Percentiles rank a stretch among this genome's conserved stretches.
These are phyloP conservation scores for Malachius bipustulatus DNA, from an alignment of 2,888 invertebrate genomes.

Conservation along the genomic window DNA sequence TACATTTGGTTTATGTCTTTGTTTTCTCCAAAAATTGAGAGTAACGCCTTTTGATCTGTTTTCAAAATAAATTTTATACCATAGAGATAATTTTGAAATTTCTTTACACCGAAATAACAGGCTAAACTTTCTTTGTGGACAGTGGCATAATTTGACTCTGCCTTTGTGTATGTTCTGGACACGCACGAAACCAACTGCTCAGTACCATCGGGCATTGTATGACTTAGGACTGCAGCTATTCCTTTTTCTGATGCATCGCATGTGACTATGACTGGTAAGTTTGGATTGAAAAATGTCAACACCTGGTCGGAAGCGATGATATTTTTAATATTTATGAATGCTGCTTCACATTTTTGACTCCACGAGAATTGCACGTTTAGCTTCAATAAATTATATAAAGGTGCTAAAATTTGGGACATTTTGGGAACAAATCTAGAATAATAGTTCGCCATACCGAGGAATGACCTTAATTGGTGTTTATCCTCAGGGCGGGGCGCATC, in stretches of 20 bases:
- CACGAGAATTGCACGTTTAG: conserved; percentile 14
- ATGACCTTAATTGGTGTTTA: conserved; percentile 11
- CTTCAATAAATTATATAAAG: conserved; percentile 15
- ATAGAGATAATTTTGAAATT: conserved; percentile 3
- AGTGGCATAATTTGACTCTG: too few species aligned
- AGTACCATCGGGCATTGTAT: too few species aligned
- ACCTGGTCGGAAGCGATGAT: conserved; percentile 15
- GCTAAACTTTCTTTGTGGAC: too few species aligned
- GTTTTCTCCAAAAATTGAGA: conserved; percentile 3
- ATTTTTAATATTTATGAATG: conserved; percentile 15
- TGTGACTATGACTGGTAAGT: conserved; percentile 11
- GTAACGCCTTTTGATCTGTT: background rate
- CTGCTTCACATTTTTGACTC: conserved; percentile 13
- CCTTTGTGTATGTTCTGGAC: too few species aligned
- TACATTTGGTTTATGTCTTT: too few species aligned
- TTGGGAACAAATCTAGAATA: conserved; percentile 15
- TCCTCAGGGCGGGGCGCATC: conserved; percentile 8
- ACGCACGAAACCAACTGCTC: too few species aligned
- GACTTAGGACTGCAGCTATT: too few species aligned
- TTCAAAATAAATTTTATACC: background rate
- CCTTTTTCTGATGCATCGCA: conserved; percentile 11
- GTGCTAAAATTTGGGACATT: conserved; percentile 10
- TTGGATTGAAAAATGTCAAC: conserved; percentile 17
- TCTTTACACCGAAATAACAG: background rate
- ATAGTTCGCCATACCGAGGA: conserved; percentile 14